Evolutionary conservation across 2,113 vertebrate genomes (phyloP), one percentile per base, ranked within the genome.

Genomic region (Trichechus manatus): DNA sequence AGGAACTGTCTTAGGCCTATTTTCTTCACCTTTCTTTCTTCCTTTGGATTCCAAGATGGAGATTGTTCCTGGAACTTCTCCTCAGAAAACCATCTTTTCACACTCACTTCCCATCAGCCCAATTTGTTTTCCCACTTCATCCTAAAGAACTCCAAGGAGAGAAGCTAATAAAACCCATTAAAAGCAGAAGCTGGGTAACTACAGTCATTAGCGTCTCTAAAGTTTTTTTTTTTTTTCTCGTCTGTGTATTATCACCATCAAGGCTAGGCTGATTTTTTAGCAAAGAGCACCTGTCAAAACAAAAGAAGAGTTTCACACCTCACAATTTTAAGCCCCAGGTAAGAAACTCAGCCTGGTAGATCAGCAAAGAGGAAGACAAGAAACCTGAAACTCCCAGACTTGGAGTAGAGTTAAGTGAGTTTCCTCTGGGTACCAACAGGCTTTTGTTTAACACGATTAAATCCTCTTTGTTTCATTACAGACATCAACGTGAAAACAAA

Each of bases 281-380:
- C 97, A 98, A 99, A 98, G 98, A 98, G 98, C 99, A 99, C 98
- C 99, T 99, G 98, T 99, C 98, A 99, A 98, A 99, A 99, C 99
- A 99, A 99, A 98, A 98, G 98, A 97, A 97, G 98, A 98, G 95
- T 98, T 99, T 99, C 98, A 98, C 95, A 98, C 98, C 98, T 98
- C 98, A 95, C 97, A 98, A 96, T 98, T 98, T 99, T 98, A 98
- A 99, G 98, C 98, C 98, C 92, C 98, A 98, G 99, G 98, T 99
- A 99, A 98, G 98, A 98, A 99, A 99, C 97, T 98, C 97, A 47
- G 98, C 98, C 97, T 98, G 91, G 93, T 98, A 96, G 97, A 97
- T 98, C 95, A 0, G 96, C 94, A 95, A 97, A 98, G 97, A 98
- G 98, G 97, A 97, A 98, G 98, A 97, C 91, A 81, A 85, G 98